Percentiles rank a stretch among this genome's conserved stretches.
phyloP scores from a whole-genome alignment of 2,797 vertebrate genomes.

The Halcyon chelicuti region DNA sequence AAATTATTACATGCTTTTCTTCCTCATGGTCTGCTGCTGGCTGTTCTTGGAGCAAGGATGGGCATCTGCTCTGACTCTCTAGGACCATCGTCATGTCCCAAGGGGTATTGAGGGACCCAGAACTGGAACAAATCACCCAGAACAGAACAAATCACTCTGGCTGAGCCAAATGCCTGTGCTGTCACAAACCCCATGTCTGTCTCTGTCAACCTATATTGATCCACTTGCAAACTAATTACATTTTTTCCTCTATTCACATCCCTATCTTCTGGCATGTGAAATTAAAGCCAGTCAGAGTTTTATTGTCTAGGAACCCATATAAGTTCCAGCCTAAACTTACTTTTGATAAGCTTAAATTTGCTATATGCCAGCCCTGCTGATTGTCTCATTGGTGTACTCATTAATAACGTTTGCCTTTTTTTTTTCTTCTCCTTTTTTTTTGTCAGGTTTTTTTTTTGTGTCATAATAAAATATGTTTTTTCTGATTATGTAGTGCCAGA shows the following conservation, averaged over 20 bases:
- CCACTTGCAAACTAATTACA: neutral
- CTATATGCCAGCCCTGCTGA: neutral
- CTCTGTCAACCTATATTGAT: neutral
- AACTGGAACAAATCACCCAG: neutral
- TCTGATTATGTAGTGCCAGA: neutral
- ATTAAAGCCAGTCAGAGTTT: neutral
- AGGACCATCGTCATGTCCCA: neutral
- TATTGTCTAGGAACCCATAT: neutral
- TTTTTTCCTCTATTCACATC: neutral
- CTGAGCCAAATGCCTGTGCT: neutral
- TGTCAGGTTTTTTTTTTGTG: neutral
- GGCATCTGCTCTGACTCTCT: neutral
- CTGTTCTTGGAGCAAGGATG: neutral
- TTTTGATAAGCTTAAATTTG: neutral
- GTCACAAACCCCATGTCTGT: neutral
- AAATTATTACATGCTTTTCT: neutral
- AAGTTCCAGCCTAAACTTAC: neutral
- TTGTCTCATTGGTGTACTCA: neutral
- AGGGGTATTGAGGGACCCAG: neutral
- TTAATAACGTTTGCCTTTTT: neutral
- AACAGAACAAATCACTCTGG: neutral
- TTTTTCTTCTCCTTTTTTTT: neutral
- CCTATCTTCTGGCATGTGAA: neutral
- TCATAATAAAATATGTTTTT: neutral
- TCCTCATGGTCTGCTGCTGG: neutral